Evolutionary conservation across 2,113 vertebrate species (phyloP).

Genomic region (Rhadina sibilatrix): DNA sequence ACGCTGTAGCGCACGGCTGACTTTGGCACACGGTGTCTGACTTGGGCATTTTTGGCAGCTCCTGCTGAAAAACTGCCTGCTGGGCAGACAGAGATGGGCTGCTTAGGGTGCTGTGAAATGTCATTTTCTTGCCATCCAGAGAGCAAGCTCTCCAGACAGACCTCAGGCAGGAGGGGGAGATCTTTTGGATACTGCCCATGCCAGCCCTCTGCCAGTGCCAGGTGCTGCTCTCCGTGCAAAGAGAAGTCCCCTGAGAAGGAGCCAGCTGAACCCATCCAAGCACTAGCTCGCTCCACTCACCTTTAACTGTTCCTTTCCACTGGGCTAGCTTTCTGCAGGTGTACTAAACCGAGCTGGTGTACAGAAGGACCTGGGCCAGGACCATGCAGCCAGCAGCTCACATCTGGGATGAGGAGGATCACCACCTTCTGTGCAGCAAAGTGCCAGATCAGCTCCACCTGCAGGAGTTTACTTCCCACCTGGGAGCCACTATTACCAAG

Average conservation of each 20-base stretch:
- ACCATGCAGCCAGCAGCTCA: neutral
- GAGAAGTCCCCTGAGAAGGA: neutral
- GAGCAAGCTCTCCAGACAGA: neutral
- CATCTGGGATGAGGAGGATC: neutral
- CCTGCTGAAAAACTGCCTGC: neutral
- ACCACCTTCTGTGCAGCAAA: neutral
- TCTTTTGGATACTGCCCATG: accelerated
- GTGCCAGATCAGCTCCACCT: neutral
- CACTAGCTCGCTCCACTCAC: neutral
- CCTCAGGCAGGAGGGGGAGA: neutral
- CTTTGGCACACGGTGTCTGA: accelerated
- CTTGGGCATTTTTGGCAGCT: neutral
- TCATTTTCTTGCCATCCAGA: neutral
- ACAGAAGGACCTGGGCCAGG: accelerated
- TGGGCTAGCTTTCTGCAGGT: neutral
- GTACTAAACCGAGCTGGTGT: neutral
- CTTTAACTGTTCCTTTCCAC: neutral
- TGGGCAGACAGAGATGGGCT: neutral
- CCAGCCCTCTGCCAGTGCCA: neutral
- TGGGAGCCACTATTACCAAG: neutral
- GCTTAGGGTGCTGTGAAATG: neutral
- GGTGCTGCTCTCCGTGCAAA: neutral
- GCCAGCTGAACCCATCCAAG: neutral
- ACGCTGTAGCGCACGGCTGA: accelerated
- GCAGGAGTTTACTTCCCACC: neutral